Evolutionary conservation across 2,797 vertebrate genomes (phyloP), one percentile per base, ranked within the genome.

Genomic region (Martes flavigula): DNA sequence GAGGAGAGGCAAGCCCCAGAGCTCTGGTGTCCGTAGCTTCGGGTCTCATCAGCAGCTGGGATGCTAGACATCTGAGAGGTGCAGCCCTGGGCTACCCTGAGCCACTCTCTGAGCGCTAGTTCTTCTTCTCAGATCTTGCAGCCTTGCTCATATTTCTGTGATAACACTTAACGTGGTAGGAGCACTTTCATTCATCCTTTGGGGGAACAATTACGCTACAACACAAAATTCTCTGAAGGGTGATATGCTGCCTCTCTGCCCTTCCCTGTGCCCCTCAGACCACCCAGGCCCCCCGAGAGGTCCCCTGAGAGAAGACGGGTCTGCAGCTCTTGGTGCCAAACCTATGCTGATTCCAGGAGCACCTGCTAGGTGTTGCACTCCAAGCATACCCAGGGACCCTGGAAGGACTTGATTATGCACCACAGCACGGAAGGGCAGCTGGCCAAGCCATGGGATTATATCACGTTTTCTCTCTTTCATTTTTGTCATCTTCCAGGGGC

Each of bases 161-260:
- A 14, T 18, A 27, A 43, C 4, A 1, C 46, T 21, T 43, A 9
- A 15, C 4, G 3, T 68, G 30, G 7, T 10, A 27, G 30, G 46
- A 23, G 27, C n/a, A 23, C 43, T 32, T 8, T n/a, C 64, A 66
- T 66, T 66, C 64, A n/a, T 73, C 43, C 46, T 32, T 23, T 17
- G 62, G 18, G 38, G 46, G 48, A 43, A 6, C 72, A 46, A 30
- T n/a, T 18, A 4, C 20, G 6, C 14, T 14, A 25, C 20, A 4
- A 9, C 21, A 0, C 17, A 30, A 12, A 7, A 11, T 15, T 35
- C 30, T 46, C 10, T 38, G 32, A 48, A n/a, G 11, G 54, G 21
- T 21, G n/a, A 23, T 23, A 4, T 20, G 35, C 46, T 0, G 23
- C 0, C 0, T n/a, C 56, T 54, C 72, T 0, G 0, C 12, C 6